Evolutionary conservation across 2,888 invertebrate genomes (phyloP), one percentile per base, ranked within the genome.

Genomic region (Emmelina monodactyla): DNA sequence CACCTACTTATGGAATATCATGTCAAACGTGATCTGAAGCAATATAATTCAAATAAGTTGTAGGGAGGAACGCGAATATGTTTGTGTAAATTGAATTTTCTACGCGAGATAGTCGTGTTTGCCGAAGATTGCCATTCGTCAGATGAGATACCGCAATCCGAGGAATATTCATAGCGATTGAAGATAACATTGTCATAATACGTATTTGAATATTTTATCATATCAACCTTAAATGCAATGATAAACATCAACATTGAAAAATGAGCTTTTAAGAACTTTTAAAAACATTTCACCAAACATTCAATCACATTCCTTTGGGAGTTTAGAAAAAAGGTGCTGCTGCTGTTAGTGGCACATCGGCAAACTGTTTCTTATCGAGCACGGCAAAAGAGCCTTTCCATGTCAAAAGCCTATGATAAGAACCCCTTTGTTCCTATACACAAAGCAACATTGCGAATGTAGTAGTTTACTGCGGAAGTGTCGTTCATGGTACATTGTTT

Each of bases 311-410:
- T n/a, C n/a, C n/a, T n/a, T n/a, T n/a, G n/a, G n/a, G n/a, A n/a
- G n/a, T n/a, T n/a, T n/a, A n/a, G n/a, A n/a, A n/a, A n/a, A n/a
- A n/a, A n/a, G n/a, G n/a, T n/a, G n/a, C n/a, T n/a, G n/a, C n/a
- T n/a, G n/a, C n/a, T n/a, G n/a, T 51, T 52, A 55, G 53, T 29
- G 14, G 29, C 29, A 13, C 4, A 29, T 12, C 14, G 25, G 25
- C 25, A 25, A 25, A 25, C 25, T 48, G 58, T 65, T 62, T 51
- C 70, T 72, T 72, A 71, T 70, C 68, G 67, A 53, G 51, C 61
- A 57, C 45, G 50, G 65, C 65, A 75, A 75, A 75, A 73, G 75
- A 71, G 72, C 67, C 59, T 76, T 78, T 73, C 59, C 69, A 53
- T 75, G 75, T 78, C 66, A 69, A 79, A 66, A 53, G 68, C 58